Evolutionary conservation across 2,888 invertebrate species (phyloP), one percentile per base, ranked within the genome.

Genomic region (Cantharis nigra): DNA sequence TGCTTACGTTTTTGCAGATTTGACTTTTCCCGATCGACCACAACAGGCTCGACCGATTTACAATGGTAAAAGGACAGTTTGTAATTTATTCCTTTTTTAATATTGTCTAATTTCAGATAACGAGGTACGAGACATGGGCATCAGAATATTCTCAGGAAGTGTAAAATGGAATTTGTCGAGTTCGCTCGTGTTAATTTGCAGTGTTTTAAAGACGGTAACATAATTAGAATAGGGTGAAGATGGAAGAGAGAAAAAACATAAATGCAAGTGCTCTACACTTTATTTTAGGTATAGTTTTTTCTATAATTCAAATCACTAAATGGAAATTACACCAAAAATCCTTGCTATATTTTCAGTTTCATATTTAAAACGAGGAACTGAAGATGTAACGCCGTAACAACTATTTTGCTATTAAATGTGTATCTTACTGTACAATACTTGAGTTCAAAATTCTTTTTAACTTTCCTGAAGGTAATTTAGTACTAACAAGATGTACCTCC

Each of bases 21-120:
- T 86, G 84, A 85, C 79, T 71, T 87, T 86, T 80, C 87, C 87
- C 63, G 87, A 87, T 71, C 83, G 86, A 83, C 86, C 87, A 67
- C 87, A 87, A 79, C 82, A 85, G 64, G 86, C 87, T 63, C 83
- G 86, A 70, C 85, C 87, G 79, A 82, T 83, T 75, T 85, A 83
- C 74, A 85, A 86, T 81, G 86, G 86, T 87, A 83, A n/a, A n/a
- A 85, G 84, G 77, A 49, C 13, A 20, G 7, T 23, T 67, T 26
- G 0, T n/a, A 0, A 20, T 23, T 67, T 13, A 9, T 9, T 9
- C 30, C 5, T n/a, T n/a, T 64, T 23, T 14, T n/a, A 67, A 7
- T 65, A 13, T 65, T 20, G 3, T n/a, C 3, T 1, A 23, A 1
- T 82, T 81, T 80, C 85, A 87, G 87, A 87, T 74, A 86, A 87